These are phyloP conservation scores for Catostylus mosaicus DNA, from an alignment of 30 jellyfish, hydroid and myxozoan genomes.

Conservation along the genomic window DNA sequence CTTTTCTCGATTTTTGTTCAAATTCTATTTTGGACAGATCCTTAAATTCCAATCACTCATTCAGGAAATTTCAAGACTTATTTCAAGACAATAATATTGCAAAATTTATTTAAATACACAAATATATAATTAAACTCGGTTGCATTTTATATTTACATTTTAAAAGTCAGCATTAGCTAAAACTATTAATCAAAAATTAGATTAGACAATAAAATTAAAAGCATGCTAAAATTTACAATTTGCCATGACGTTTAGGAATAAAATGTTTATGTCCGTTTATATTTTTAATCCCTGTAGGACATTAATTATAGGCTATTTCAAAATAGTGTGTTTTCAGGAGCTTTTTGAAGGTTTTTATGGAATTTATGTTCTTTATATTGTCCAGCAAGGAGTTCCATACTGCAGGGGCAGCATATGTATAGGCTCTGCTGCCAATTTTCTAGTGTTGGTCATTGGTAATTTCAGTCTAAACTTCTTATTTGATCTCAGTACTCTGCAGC, in stretches of 20 bases:
- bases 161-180: too few species aligned
- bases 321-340: slow-evolving; percentile 20
- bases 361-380: slow-evolving; percentile 3
- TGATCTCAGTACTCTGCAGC: slow-evolving; percentile 8
- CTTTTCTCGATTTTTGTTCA: too few species aligned
- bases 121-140: too few species aligned
- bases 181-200: too few species aligned
- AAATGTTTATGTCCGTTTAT: background rate
- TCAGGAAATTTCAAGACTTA: too few species aligned
- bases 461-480: slow-evolving; percentile 2
- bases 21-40: too few species aligned
- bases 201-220: background rate
- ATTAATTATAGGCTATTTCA: slow-evolving; percentile 13
- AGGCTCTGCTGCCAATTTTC: slow-evolving; percentile 23
- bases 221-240: slow-evolving; percentile 12
- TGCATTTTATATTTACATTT: too few species aligned
- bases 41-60: too few species aligned
- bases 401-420: slow-evolving; percentile 22
- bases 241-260: background rate
- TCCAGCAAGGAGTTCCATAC: slow-evolving; percentile 22
- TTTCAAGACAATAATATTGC: too few species aligned
- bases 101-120: too few species aligned
- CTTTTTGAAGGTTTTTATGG: slow-evolving; percentile 9
- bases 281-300: slow-evolving; percentile 1
- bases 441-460: slow-evolving; percentile 13